Evolutionary conservation across 2,797 vertebrate species (phyloP).

Genomic region (Ptychobarbus kaznakovi): DNA sequence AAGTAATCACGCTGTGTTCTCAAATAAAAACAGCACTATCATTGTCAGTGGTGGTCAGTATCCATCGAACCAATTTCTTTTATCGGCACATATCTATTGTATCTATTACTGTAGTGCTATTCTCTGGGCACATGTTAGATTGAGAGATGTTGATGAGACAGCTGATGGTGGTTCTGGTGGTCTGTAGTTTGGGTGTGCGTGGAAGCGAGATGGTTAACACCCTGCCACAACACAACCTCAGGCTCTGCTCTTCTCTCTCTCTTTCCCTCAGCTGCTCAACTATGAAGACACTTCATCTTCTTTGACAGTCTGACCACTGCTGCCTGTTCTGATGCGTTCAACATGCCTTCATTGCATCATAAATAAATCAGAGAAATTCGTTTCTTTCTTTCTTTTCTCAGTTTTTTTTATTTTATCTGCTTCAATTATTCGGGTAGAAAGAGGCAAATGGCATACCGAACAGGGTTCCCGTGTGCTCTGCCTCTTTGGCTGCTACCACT

Average conservation of each 20-base stretch:
- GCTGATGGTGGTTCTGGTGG: slow-evolving; percentile 71
- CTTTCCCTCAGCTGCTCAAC: slow-evolving; percentile 84
- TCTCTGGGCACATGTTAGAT: slow-evolving; percentile 3
- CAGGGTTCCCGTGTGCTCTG: slow-evolving; percentile 68
- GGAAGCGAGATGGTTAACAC: slow-evolving; percentile 90
- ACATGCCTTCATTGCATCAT: slow-evolving; percentile 98
- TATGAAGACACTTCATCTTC: slow-evolving; percentile 95
- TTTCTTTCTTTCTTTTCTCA: slow-evolving; percentile 70
- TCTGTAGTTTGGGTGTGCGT: slow-evolving; percentile 77
- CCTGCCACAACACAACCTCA: slow-evolving; percentile 68
- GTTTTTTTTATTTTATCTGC: slow-evolving; percentile 69
- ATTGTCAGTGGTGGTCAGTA: not conserved
- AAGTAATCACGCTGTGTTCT: not conserved
- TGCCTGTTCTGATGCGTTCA: slow-evolving; percentile 92
- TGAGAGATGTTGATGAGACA: slow-evolving; percentile 60
- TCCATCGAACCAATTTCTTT: not conserved
- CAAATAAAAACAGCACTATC: not conserved
- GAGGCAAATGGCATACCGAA: slow-evolving; percentile 69
- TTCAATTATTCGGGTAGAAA: slow-evolving; percentile 75
- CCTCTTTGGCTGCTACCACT: slow-evolving; percentile 44
- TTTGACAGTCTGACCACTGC: slow-evolving; percentile 97
- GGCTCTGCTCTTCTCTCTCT: slow-evolving; percentile 66
- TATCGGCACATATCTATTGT: not conserved
- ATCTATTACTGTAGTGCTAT: not conserved
- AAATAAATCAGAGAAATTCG: slow-evolving; percentile 97